These are phyloP conservation scores for Eumaeus atala DNA, from an alignment of 1,140 invertebrate species.

Conservation along the genomic window DNA sequence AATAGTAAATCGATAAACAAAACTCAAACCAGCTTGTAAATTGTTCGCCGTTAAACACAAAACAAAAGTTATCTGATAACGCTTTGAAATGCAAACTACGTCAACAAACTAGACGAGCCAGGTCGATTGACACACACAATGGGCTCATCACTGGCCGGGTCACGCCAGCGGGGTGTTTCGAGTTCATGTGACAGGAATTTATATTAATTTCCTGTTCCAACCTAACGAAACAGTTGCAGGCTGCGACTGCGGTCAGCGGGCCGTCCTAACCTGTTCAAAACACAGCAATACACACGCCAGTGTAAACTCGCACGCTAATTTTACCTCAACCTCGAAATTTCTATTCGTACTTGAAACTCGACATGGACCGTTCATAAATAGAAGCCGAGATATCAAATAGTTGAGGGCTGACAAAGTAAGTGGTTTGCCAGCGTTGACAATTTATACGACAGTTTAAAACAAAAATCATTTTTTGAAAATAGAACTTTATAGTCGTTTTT, in stretches of 20 bases:
- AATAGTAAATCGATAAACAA: too few species aligned
- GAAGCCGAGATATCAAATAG: constrained; percentile 14
- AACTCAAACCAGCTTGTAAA: constrained; percentile 2
- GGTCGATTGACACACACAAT: constrained; percentile 58
- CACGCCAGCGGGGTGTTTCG: constrained; percentile 36
- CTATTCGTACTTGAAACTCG: constrained; percentile 40
- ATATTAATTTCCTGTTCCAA: constrained; percentile 68
- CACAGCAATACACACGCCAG: constrained; percentile 55
- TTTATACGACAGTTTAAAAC: constrained; percentile 9
- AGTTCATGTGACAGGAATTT: constrained; percentile 62
- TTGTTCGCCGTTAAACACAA: constrained; percentile 15
- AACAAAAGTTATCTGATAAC: constrained; percentile 35
- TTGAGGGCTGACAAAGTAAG: constrained; percentile 1
- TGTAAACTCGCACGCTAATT: constrained; percentile 60
- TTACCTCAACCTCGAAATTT: constrained; percentile 50
- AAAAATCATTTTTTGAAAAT: neutral
- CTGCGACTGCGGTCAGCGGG: constrained; percentile 52
- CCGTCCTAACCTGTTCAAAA: constrained; percentile 49
- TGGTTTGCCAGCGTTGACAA: constrained; percentile 9
- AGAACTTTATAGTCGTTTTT: too few species aligned
- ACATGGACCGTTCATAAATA: constrained; percentile 31
- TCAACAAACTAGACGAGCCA: constrained; percentile 38
- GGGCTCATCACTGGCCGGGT: constrained; percentile 52
- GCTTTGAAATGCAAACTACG: constrained; percentile 44
- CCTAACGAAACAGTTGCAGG: constrained; percentile 48